Conservation (phyloP, 2,888 invertebrate genomes). For the Drosophila imparisetae region DNA sequence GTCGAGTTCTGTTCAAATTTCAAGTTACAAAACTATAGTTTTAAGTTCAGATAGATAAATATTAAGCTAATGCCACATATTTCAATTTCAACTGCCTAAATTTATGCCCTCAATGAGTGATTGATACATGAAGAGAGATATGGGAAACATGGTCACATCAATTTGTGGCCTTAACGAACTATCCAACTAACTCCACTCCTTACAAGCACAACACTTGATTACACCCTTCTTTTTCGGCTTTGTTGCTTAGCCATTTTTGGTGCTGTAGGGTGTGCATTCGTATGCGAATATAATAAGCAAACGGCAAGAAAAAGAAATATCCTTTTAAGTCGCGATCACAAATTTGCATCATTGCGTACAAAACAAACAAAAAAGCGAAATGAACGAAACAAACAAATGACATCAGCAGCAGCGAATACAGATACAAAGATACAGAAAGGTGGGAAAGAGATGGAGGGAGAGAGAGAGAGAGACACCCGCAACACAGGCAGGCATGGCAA, state of each 20-base stretch:
- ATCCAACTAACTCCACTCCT: slow-evolving; percentile 9
- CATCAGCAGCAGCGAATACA: slow-evolving; percentile 55
- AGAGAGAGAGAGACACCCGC: slow-evolving; percentile 49
- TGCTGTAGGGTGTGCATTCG: slow-evolving; percentile 28
- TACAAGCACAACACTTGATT: slow-evolving; percentile 16
- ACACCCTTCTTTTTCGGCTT: slow-evolving; percentile 33
- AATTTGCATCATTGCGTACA: slow-evolving; percentile 72
- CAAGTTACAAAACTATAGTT: not conserved
- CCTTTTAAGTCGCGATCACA: slow-evolving; percentile 69
- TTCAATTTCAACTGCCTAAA: not conserved
- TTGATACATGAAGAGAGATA: not conserved
- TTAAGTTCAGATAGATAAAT: not conserved
- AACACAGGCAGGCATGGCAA: slow-evolving; percentile 48
- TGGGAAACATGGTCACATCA: slow-evolving; percentile 1
- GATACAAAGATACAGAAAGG: slow-evolving; percentile 1
- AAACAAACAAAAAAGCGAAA: slow-evolving; percentile 7
- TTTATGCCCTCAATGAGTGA: not conserved
- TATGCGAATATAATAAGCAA: slow-evolving; percentile 39
- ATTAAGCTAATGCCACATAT: not conserved
- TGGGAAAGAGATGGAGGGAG: not conserved
- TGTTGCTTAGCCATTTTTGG: slow-evolving; percentile 28
- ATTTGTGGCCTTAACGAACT: slow-evolving; percentile 8
- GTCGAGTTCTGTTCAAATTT: not conserved
- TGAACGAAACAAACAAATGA: slow-evolving; percentile 56
- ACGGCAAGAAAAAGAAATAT: slow-evolving; percentile 50